Evolutionary conservation across 1,140 invertebrate species (phyloP).

Genomic region (Palaemon carinicauda): DNA sequence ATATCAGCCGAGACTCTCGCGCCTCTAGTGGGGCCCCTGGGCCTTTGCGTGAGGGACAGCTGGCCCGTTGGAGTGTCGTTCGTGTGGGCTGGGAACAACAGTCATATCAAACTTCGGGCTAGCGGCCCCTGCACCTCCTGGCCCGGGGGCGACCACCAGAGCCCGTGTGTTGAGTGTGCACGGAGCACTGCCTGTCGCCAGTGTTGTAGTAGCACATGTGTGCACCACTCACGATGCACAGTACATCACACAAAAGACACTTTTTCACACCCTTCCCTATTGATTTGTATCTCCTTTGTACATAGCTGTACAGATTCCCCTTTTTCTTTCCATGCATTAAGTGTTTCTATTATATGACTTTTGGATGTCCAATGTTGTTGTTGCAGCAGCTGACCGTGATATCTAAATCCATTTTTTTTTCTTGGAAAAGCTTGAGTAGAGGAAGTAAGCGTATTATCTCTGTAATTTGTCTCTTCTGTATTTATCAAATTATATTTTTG

Average conservation of each 20-base stretch:
- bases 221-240: conserved; percentile 49
- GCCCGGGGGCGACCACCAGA: neutral
- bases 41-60: conserved; percentile 5
- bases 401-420: neutral
- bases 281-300: conserved; percentile 29
- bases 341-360: conserved; percentile 8
- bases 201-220: conserved; percentile 36
- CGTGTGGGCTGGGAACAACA: neutral
- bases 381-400: neutral
- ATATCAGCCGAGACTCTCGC: conserved; percentile 26
- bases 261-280: neutral
- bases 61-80: neutral
- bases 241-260: conserved; percentile 5
- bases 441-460: conserved; percentile 3
- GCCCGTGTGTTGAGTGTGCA: conserved; percentile 42
- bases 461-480: conserved; percentile 32
- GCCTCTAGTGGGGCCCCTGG: neutral
- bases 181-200: conserved; percentile 48
- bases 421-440: conserved; percentile 42
- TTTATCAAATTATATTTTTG: conserved; percentile 18
- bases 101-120: neutral
- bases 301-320: conserved; percentile 43
- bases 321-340: conserved; percentile 20
- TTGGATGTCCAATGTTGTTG: conserved; percentile 28
- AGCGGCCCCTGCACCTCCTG: conserved; percentile 1